Percentiles rank a stretch among this genome's conserved stretches.
Evolutionary conservation across 2,888 invertebrate genomes (phyloP).

Genomic region (Oligia fasciuncula): DNA sequence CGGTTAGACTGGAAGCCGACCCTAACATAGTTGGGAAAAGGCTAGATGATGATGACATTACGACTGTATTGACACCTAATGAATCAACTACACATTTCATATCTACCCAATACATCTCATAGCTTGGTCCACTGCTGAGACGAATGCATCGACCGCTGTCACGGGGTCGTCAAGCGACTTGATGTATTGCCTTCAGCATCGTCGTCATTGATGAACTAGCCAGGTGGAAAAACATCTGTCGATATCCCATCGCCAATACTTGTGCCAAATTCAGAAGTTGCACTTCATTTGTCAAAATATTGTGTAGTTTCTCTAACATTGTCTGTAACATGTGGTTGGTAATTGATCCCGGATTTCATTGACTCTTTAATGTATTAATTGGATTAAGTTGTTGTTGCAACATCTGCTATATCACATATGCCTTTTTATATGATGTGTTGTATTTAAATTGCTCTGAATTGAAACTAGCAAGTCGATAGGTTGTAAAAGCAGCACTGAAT

Average conservation of each 20-base stretch:
- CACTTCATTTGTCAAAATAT: conserved; percentile 36
- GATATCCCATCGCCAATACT: conserved; percentile 35
- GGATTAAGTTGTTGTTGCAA: conserved; percentile 17
- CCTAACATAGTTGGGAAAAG: too few species aligned
- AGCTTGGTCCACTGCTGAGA: conserved; percentile 62
- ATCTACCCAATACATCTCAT: conserved; percentile 29
- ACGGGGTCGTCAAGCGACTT: conserved; percentile 66
- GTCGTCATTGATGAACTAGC: conserved; percentile 52
- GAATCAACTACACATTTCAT: conserved; percentile 16
- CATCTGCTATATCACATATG: conserved; percentile 35
- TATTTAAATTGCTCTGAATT: neutral
- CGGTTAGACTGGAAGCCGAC: too few species aligned
- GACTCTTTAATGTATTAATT: conserved; percentile 7
- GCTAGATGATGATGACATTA: neutral
- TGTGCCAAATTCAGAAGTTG: conserved; percentile 30
- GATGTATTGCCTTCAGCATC: conserved; percentile 64
- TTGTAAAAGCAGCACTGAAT: neutral
- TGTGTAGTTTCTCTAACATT: neutral
- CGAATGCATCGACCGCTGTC: conserved; percentile 71
- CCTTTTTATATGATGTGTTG: neutral
- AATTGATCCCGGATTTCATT: conserved; percentile 38
- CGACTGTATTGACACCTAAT: conserved; percentile 20
- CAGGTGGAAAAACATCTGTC: conserved; percentile 66
- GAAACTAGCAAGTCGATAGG: neutral
- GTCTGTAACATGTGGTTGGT: conserved; percentile 30